Evolutionary conservation across 2,797 vertebrate genomes (phyloP).

Genomic region (Microchirus variegatus): DNA sequence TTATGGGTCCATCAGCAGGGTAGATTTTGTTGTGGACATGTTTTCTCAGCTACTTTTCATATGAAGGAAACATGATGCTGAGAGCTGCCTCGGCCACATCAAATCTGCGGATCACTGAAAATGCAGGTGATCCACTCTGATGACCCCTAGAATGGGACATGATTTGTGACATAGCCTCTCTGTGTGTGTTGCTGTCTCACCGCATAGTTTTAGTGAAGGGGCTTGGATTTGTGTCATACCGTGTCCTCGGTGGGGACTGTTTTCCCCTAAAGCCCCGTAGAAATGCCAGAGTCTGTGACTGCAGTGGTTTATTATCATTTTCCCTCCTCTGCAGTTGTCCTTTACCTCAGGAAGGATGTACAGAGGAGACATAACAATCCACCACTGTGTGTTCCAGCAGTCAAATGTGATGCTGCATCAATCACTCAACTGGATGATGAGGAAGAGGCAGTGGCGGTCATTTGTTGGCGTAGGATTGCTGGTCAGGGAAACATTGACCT

Average conservation of each 20-base stretch:
- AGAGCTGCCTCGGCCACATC: too few species aligned
- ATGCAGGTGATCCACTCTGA: background rate
- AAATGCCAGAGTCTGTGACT: conserved; percentile 18
- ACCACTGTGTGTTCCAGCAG: conserved; percentile 10
- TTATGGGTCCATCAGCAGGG: too few species aligned
- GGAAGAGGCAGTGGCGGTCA: conserved; percentile 10
- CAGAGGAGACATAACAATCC: conserved; percentile 18
- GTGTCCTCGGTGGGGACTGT: conserved; percentile 25
- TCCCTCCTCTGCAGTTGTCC: conserved; percentile 11
- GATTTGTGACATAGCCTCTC: background rate
- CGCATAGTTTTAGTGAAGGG: background rate
- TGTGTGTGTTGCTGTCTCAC: background rate
- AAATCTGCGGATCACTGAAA: background rate
- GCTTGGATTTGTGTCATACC: conserved; percentile 33
- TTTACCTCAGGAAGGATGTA: conserved; percentile 35
- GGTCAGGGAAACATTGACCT: conserved; percentile 10
- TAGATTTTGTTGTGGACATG: too few species aligned
- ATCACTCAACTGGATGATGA: conserved; percentile 24
- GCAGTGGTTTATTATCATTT: conserved; percentile 25
- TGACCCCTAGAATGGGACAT: background rate
- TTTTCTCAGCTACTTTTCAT: too few species aligned
- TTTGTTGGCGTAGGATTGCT: background rate
- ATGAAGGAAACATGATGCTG: too few species aligned
- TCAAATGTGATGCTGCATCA: conserved; percentile 33
- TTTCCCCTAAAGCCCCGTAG: conserved; percentile 14